Evolutionary conservation across 2,797 vertebrate genomes (phyloP), one percentile per base, ranked within the genome.

Genomic region (Gallinago nigripennis): DNA sequence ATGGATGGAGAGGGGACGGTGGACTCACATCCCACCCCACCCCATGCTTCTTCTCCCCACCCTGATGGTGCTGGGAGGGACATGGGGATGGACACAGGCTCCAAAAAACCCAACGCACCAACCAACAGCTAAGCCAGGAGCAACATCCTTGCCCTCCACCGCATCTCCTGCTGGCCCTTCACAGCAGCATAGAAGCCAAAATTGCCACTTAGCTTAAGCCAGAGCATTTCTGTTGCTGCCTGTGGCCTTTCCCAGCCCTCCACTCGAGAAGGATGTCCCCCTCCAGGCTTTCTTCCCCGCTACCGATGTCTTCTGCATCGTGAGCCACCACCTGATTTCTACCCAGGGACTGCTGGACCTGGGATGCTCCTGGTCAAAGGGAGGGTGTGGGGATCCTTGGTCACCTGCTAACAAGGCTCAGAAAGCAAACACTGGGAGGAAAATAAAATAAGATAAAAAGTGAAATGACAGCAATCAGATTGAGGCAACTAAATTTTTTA

Each of bases 401-500:
- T 33, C 1, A 1, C 17, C 30, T 51, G 54, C 61, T 88, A 33
- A 68, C 0, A 1, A 18, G 25, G 41, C 51, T 72, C 70, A 27
- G n/a, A 80, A 88, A 88, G 31, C 28, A 94, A 82, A 54, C 35
- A 31, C 16, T 24, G 39, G 28, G 31, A 70, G n/a, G 9, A 64
- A 72, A 86, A 45, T 57, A 69, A 81, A 94, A 69, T 18, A 50
- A 37, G 39, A 63, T 20, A 43, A 43, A 43, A 43, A 77, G 45
- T 37, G 56, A 94, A 88, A 72, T 63, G 27, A 28, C 50, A 85
- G 68, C 33, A 73, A 72, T 46, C 24, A 80, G 76, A 83, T 41
- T 21, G 50, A 64, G 65, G 61, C 61, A 90, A 85, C 16, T 43
- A 58, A 82, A 86, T 69, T 82, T 91, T 94, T 60, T 20, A 94